A percentile compares a stretch with the other conserved stretches of the same genome.
These are phyloP conservation scores for Ia io DNA, from an alignment of 2,113 vertebrate species.

Conservation along the genomic window DNA sequence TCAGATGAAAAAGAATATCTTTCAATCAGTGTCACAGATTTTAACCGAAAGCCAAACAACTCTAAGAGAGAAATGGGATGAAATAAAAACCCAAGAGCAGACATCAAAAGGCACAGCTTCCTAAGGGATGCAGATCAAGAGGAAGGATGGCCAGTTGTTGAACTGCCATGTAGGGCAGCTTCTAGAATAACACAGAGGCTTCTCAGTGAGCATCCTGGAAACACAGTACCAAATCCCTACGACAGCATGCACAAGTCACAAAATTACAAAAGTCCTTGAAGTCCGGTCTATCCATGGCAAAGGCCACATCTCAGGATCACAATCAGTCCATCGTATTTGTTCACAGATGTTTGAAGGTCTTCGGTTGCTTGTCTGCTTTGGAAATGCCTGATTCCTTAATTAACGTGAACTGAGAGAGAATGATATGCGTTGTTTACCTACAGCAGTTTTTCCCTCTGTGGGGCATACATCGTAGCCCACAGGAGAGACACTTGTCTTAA, in stretches of 20 bases:
- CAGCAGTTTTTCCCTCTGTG: background rate
- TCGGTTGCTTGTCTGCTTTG: background rate
- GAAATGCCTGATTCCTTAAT: background rate
- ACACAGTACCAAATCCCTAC: background rate
- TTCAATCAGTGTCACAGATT: background rate
- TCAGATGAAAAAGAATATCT: background rate
- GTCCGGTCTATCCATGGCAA: background rate
- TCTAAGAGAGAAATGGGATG: background rate
- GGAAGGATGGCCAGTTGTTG: background rate
- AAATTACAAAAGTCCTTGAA: background rate
- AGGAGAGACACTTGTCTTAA: background rate
- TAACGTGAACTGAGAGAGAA: background rate
- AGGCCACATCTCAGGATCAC: background rate
- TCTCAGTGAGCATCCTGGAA: background rate
- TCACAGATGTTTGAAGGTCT: background rate
- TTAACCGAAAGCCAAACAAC: background rate
- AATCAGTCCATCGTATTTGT: background rate
- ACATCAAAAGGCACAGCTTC: background rate
- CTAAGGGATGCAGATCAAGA: background rate
- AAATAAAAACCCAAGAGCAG: background rate
- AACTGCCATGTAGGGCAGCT: background rate
- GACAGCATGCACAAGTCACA: background rate
- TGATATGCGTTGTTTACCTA: background rate
- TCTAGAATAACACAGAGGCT: background rate
- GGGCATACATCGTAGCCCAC: fast-evolving